A percentile compares a stretch with the other conserved stretches of the same genome.
Evolutionary conservation across 2,888 invertebrate genomes (phyloP).

Genomic region (Orchestes rusci): DNA sequence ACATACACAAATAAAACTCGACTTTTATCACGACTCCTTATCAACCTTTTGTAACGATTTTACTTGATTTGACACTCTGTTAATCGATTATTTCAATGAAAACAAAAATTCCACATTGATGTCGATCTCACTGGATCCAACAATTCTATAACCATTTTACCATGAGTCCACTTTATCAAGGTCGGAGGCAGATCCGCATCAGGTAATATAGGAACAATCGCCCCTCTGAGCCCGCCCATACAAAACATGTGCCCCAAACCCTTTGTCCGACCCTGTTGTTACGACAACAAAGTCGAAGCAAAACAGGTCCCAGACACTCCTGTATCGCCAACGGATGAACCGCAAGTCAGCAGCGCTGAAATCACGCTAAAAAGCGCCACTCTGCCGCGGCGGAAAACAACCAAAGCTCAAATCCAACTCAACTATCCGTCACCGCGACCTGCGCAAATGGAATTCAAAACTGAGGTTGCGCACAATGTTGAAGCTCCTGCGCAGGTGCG

Average conservation of each 20-base stretch:
- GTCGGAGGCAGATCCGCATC: conserved; percentile 50
- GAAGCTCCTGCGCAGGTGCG: conserved; percentile 38
- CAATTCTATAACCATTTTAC: no score
- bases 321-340: conserved; percentile 38
- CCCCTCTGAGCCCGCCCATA: conserved; percentile 33
- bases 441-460: conserved; percentile 49
- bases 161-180: no score
- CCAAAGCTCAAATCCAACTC: conserved; percentile 57
- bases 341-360: conserved; percentile 56
- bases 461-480: conserved; percentile 55
- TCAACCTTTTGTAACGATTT: no score
- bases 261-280: conserved; percentile 32
- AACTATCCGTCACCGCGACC: conserved; percentile 46
- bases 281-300: conserved; percentile 25
- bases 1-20: no score
- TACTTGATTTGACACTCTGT: no score
- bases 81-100: no score
- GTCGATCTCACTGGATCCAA: no score
- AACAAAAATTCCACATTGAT: no score
- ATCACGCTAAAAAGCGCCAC: conserved; percentile 62
- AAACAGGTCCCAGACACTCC: not conserved
- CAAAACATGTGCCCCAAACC: conserved; percentile 34
- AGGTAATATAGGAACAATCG: conserved; percentile 45
- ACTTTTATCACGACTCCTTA: no score
- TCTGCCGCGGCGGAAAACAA: conserved; percentile 54